These are phyloP conservation scores for Galeopterus variegatus DNA, from an alignment of 2,113 vertebrate genomes.

Conservation along the genomic window DNA sequence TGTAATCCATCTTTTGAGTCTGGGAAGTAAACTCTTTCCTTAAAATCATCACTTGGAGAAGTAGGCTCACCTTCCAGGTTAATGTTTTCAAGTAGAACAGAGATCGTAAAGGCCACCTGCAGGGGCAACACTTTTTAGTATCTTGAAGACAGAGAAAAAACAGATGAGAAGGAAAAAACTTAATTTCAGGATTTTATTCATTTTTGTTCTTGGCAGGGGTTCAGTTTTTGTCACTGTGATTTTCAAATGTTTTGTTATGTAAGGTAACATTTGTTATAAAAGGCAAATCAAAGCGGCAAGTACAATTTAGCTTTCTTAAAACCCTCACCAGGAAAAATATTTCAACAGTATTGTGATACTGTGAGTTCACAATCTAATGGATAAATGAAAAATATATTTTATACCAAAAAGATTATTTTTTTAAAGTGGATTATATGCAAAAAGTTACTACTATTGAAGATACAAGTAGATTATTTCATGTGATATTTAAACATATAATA, in stretches of 20 bases:
- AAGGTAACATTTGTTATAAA: neutral
- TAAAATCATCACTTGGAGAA: neutral
- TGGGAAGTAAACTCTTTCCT: neutral
- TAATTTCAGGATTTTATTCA: neutral
- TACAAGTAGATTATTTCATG: neutral
- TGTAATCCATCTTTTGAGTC: neutral
- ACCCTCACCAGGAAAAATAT: neutral
- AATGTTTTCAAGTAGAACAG: neutral
- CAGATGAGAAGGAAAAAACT: neutral
- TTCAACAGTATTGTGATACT: neutral
- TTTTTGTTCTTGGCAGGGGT: neutral
- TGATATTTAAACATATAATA: neutral
- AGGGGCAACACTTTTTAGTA: neutral
- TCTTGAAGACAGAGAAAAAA: neutral
- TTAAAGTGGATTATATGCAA: neutral
- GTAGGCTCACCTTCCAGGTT: neutral
- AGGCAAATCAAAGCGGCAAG: no score
- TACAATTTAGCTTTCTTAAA: neutral
- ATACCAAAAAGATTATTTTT: neutral
- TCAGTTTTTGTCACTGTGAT: neutral
- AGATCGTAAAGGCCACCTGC: no score
- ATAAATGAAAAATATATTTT: neutral
- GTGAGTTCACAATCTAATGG: neutral
- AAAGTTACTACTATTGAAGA: neutral
- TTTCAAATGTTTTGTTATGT: neutral